A percentile compares a stretch with the other conserved stretches of the same genome.
Evolutionary conservation across 2,113 vertebrate species (phyloP).

Genomic region (Calonectris borealis): DNA sequence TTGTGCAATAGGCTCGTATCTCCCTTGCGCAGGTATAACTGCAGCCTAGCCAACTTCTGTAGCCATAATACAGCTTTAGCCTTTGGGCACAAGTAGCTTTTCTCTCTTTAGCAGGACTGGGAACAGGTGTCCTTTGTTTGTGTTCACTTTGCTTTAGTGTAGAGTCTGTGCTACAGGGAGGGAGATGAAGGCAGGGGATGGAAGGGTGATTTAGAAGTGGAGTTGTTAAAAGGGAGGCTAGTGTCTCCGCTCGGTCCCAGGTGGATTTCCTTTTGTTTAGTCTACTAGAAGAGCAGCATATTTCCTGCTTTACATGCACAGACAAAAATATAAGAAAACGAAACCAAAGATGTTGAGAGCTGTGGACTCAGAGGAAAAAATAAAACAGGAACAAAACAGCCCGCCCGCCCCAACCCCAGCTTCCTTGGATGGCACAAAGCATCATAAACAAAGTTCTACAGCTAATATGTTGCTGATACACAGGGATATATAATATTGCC

Average conservation of each 20-base stretch:
- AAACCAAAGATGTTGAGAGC: background rate
- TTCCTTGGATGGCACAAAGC: constrained; percentile 35
- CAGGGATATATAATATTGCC: constrained; percentile 45
- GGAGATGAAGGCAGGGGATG: background rate
- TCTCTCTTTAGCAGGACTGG: background rate
- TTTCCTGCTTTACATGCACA: constrained; percentile 49
- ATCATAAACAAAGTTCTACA: constrained; percentile 58
- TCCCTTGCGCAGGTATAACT: background rate
- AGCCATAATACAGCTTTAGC: background rate
- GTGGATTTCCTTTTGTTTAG: constrained; percentile 51
- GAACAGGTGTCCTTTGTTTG: constrained; percentile 34
- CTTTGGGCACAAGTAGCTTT: constrained; percentile 13
- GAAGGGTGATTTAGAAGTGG: background rate
- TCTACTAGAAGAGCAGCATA: background rate
- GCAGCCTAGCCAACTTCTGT: background rate
- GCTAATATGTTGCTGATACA: constrained; percentile 38
- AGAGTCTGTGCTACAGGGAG: background rate
- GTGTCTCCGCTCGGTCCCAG: background rate
- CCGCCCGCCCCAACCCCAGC: background rate
- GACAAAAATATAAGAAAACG: background rate
- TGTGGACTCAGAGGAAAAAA: background rate
- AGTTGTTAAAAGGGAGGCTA: background rate
- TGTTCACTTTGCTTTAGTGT: background rate
- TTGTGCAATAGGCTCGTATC: background rate
- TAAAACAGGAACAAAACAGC: background rate